phyloP scores from a whole-genome alignment of 2,888 invertebrate genomes.

The Scaptomyza parva region DNA sequence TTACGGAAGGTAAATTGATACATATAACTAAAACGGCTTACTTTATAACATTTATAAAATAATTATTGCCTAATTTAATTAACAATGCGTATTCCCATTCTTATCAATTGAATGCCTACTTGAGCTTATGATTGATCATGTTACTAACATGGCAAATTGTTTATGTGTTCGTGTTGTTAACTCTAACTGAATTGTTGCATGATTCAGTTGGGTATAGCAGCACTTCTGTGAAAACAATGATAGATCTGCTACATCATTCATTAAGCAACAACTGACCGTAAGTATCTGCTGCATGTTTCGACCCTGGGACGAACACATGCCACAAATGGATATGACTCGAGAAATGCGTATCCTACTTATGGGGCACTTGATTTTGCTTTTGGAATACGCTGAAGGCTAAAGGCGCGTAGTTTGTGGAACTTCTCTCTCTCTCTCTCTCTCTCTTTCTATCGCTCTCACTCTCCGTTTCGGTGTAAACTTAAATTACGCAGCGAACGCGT shows the following conservation, averaged over 20 bases:
- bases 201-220: neutral
- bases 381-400: slow-evolving; percentile 32
- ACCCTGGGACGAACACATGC: slow-evolving; percentile 51
- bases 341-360: slow-evolving; percentile 55
- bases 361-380: slow-evolving; percentile 31
- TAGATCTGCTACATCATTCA: slow-evolving; percentile 38
- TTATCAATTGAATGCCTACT: neutral
- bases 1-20: neutral
- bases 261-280: slow-evolving; percentile 16
- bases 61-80: too few relatives aligned
- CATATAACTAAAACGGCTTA: too few relatives aligned
- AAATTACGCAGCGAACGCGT: slow-evolving; percentile 63
- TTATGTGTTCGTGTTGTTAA: slow-evolving; percentile 3
- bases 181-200: slow-evolving; percentile 2
- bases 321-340: slow-evolving; percentile 41
- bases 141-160: slow-evolving; percentile 7
- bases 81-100: too few relatives aligned
- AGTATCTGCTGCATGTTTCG: neutral
- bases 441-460: slow-evolving; percentile 15
- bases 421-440: slow-evolving; percentile 30
- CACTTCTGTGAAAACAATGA: slow-evolving; percentile 21
- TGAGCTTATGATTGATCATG: slow-evolving; percentile 9
- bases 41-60: too few relatives aligned
- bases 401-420: slow-evolving; percentile 65
- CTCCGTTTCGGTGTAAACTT: slow-evolving; percentile 48